Evolutionary conservation across 2,888 invertebrate genomes (phyloP).

Genomic region (Acholoe squamosa): DNA sequence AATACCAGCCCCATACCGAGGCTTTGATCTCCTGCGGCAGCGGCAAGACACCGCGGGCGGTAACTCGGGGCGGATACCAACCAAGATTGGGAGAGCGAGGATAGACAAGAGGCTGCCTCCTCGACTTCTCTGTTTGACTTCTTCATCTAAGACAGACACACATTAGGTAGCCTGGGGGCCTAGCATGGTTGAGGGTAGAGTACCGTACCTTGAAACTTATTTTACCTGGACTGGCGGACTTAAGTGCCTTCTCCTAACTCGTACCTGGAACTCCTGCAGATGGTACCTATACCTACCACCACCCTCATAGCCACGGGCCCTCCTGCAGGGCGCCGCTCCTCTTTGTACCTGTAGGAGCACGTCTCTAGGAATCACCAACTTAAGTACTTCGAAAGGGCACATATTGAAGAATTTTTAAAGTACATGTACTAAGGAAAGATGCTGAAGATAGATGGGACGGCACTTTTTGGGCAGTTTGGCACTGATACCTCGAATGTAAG

Average conservation of each 20-base stretch:
- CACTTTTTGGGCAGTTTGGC: no score
- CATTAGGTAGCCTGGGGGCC: no score
- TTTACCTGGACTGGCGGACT: not conserved
- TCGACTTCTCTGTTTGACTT: no score
- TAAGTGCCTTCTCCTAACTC: not conserved
- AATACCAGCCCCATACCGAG: not conserved
- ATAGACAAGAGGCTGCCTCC: not conserved
- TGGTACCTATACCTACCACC: constrained; percentile 2
- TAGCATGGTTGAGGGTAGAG: no score
- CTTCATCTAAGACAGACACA: no score
- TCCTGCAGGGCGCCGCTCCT: not conserved
- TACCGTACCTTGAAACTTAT: not conserved
- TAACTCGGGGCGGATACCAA: not conserved
- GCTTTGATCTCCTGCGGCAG: constrained; percentile 23
- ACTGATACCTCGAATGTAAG: no score
- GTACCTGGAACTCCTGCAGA: not conserved
- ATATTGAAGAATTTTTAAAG: no score
- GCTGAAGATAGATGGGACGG: no score
- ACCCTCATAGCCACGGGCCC: not conserved
- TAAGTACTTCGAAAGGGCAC: no score
- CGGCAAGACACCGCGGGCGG: not conserved
- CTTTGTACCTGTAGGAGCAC: not conserved
- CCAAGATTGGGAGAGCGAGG: not conserved
- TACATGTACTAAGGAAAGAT: no score
- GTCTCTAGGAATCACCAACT: no score